Conservation (phyloP, 2,113 vertebrate species). For the human region DNA sequence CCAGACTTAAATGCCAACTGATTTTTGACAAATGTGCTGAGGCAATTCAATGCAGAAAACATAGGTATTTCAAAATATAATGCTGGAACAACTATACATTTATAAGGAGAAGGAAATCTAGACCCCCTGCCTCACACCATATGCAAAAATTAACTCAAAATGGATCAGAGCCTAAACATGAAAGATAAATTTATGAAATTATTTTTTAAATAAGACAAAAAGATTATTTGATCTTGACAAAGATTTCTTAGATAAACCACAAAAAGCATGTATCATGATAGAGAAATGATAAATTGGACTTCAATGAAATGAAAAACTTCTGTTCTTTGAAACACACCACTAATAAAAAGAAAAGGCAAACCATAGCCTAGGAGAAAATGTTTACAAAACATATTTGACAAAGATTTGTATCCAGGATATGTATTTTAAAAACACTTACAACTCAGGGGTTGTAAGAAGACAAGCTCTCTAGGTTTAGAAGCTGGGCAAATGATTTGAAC, state of each 20-base stretch:
- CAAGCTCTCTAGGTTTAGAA: not conserved
- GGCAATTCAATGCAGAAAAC: not conserved
- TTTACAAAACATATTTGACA: not conserved
- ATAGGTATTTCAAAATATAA: not conserved
- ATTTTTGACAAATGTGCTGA: slow-evolving; percentile 3
- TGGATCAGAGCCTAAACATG: not conserved
- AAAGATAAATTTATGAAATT: not conserved
- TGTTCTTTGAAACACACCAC: not conserved
- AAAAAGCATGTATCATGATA: not conserved
- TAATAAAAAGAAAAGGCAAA: not conserved
- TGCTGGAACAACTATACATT: not conserved
- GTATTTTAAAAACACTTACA: not conserved
- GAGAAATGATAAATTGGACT: not conserved
- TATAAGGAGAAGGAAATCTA: not conserved
- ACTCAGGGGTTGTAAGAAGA: not conserved
- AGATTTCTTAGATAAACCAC: not conserved
- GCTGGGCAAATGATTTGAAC: not conserved
- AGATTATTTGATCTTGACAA: not conserved
- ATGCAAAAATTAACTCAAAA: slow-evolving; percentile 7
- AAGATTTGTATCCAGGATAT: not conserved
- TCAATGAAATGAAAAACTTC: not conserved
- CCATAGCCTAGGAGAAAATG: not conserved
- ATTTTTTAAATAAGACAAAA: not conserved
- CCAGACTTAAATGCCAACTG: not conserved
- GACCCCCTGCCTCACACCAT: not conserved